Base-by-base conservation (phyloP, 2,888 invertebrate species). In the Rugalucina vietnamica region DNA sequence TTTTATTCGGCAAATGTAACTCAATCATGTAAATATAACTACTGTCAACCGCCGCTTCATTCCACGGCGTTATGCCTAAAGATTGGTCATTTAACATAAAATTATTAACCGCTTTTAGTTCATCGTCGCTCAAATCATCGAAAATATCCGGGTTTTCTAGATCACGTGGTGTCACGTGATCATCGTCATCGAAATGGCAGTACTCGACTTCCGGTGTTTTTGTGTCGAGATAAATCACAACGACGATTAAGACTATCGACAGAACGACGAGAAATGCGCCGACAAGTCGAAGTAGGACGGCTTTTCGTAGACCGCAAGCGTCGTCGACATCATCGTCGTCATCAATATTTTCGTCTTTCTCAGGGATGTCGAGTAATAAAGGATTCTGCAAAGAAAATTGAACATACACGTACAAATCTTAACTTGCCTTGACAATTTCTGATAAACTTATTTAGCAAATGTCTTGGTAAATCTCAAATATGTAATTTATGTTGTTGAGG, bases 1-100 rank as follows among this genome's bases (percentile, higher is more conserved):
- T 36, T 83, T 93, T 93, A 0, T 88, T 87, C 4, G 92, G 91
- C 10, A 90, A 73, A 50, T 88, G 85, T 10, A 92, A 78, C 57
- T 92, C 90, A 10, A 90, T 90, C 82, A 89, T 77, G 71, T 84
- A 91, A 18, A 93, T 85, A 71, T 91, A 92, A 57, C 91, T 91
- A 37, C 86, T 89, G 76, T 91, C 89, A 1, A 90, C 43, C 1
- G 71, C 77, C 0, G 87, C 89, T 10, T 50, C 37, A 2, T 85
- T 74, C 50, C 82, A 85, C 0, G 76, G 82, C 8, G 60, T 76
- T 24, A 92, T 70, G 27, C 88, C 84, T 5, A 91, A 81, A 1
- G 75, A 54, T 43, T 85, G 71, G 14, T 84, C 72, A 0, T 54
- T 50, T 14, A 90, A 74, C 49, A 93, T 73, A 69, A 90, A 92